Base-by-base conservation (phyloP, 2,797 vertebrate genomes). In the Cuniculus paca region DNA sequence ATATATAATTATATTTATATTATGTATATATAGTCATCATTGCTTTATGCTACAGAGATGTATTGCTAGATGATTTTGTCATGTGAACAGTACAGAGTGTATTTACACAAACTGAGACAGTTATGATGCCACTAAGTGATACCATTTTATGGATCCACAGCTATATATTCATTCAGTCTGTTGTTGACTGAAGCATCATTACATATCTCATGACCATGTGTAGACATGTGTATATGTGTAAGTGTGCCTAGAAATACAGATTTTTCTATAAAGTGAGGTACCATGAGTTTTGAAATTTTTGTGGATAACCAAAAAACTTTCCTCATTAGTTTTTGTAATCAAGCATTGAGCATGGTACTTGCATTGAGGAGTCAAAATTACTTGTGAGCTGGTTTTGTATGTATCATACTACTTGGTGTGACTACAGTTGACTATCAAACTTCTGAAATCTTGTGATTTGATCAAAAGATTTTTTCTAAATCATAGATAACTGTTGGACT, bases 391-490 rank as follows among this genome's bases (percentile, higher is more conserved):
- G 65, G 2, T 20, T 89, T 80, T 90, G 6, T 94, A 11, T 91
- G 56, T 94, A 52, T 22, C 16, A 9, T 39, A 48, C 26, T 93
- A 56, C 7, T 77, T 50, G 88, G 14, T 9, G 14, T 75, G 28
- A 60, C 36, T 89, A 0, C 60, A n/a, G 16, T 90, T 88, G 60
- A 93, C 31, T 89, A 68, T 70, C 50, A 82, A 34, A 70, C 56
- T 92, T 94, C 34, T n/a, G 2, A 77, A 83, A 56, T 80, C 83
- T 95, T 95, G 5, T 86, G 52, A 78, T 82, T 63, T 72, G 56
- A 34, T 68, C 20, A 90, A 78, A 88, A 77, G 63, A 74, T 80
- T 90, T 42, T n/a, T 75, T 54, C 26, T 94, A 45, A 78, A 31
- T 91, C 31, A 20, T 82, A 72, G 63, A 42, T 88, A 48, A 91